These are phyloP conservation scores for Rhopalosiphum nymphaeae DNA, from an alignment of 2,888 invertebrate genomes.

Conservation along the genomic window DNA sequence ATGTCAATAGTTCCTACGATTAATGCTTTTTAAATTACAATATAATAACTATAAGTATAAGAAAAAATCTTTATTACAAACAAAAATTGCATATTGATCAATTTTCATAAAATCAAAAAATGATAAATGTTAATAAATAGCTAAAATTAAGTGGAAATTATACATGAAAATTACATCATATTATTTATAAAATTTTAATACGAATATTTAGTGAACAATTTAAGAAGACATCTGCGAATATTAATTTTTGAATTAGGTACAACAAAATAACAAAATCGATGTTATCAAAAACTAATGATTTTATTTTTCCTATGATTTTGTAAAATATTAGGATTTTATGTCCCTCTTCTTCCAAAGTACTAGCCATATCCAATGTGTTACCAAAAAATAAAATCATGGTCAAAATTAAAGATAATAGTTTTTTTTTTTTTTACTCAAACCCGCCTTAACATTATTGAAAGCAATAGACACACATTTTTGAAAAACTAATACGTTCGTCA, in stretches of 20 bases:
- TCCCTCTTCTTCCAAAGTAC: too few species aligned
- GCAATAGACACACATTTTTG: not conserved
- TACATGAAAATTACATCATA: too few species aligned
- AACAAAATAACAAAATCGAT: too few species aligned
- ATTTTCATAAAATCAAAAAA: too few species aligned
- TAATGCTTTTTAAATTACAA: not conserved
- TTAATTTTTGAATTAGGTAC: too few species aligned
- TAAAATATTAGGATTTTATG: too few species aligned
- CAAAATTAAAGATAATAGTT: not conserved
- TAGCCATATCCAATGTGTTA: not conserved
- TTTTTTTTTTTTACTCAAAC: not conserved
- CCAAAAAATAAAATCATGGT: not conserved
- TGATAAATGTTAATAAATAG: not conserved
- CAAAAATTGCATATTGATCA: not conserved
- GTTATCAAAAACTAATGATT: too few species aligned
- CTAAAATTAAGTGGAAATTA: too few species aligned
- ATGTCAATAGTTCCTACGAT: not conserved
- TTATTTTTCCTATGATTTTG: too few species aligned
- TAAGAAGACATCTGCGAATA: too few species aligned
- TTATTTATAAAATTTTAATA: too few species aligned
- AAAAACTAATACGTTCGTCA: not conserved
- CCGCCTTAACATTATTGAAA: not conserved
- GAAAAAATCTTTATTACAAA: not conserved
- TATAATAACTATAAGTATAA: not conserved
- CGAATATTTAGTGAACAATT: too few species aligned